A percentile compares a stretch with the other conserved stretches of the same genome.
Evolutionary conservation across 2,113 vertebrate species (phyloP).

Genomic region (Coregonus clupeaformis): DNA sequence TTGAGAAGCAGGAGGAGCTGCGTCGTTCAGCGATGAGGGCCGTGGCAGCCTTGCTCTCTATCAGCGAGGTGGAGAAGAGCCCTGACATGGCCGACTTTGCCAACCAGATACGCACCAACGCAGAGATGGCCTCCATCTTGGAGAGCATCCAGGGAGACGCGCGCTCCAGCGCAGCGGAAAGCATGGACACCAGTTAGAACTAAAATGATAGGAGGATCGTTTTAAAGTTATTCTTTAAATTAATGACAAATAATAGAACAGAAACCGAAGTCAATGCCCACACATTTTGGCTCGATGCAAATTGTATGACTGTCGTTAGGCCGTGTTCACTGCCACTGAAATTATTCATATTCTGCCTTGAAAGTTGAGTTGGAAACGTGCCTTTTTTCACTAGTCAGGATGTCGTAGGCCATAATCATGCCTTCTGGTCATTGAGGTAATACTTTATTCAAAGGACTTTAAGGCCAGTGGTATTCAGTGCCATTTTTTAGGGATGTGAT

Average conservation of each 20-base stretch:
- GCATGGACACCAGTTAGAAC: conserved; percentile 86
- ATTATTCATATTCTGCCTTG: too few relatives aligned
- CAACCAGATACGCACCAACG: conserved; percentile 84
- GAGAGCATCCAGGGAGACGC: conserved; percentile 89
- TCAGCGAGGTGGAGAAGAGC: conserved; percentile 87
- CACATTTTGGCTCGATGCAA: neutral
- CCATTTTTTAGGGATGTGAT: neutral
- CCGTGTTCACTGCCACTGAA: too few relatives aligned
- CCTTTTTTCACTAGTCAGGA: too few relatives aligned
- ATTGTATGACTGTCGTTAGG: neutral
- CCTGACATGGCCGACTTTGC: conserved; percentile 88
- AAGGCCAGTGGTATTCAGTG: conserved; percentile 5
- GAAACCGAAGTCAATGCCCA: too few relatives aligned
- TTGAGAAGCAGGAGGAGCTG: conserved; percentile 95
- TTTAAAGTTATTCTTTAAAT: neutral
- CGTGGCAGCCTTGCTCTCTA: conserved; percentile 88
- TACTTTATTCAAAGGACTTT: neutral
- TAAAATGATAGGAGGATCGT: neutral
- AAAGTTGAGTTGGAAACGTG: too few relatives aligned
- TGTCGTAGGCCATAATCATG: neutral
- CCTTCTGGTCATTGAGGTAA: neutral
- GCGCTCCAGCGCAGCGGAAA: conserved; percentile 63
- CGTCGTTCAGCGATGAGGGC: conserved; percentile 92
- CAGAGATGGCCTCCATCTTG: conserved; percentile 86
- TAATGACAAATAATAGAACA: neutral